phyloP scores from a whole-genome alignment of 2,888 invertebrate species.

The Rugalucina vietnamica region DNA sequence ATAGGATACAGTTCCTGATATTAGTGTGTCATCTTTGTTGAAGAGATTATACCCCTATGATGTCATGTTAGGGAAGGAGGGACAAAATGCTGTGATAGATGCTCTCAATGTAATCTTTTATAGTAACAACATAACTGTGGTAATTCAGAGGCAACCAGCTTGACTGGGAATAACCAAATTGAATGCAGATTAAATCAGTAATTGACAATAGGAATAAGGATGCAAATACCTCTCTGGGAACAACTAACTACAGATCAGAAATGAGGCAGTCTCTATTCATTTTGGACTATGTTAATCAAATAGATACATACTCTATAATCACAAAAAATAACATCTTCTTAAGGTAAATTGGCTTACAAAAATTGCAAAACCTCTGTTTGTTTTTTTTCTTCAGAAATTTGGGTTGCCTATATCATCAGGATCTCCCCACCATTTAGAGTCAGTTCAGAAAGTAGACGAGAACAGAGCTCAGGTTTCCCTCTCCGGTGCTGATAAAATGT shows the following conservation, averaged over 20 bases:
- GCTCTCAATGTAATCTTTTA: slow-evolving; percentile 47
- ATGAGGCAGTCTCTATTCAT: too few species aligned
- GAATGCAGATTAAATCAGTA: too few species aligned
- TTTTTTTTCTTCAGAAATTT: slow-evolving; percentile 64
- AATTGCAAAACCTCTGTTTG: background rate
- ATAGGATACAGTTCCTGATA: slow-evolving; percentile 89
- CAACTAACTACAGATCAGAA: too few species aligned
- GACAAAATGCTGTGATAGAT: slow-evolving; percentile 87
- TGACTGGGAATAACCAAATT: too few species aligned
- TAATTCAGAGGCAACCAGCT: too few species aligned
- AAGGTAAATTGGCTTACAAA: too few species aligned
- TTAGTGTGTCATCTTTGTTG: slow-evolving; percentile 89
- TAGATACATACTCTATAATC: too few species aligned
- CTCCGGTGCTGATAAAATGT: slow-evolving; percentile 15
- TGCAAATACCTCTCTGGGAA: too few species aligned
- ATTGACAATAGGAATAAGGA: too few species aligned
- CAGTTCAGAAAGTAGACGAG: slow-evolving; percentile 34
- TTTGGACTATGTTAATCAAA: too few species aligned
- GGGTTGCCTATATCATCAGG: slow-evolving; percentile 48
- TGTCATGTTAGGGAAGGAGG: slow-evolving; percentile 91
- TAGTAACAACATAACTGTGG: too few species aligned
- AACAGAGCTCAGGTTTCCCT: slow-evolving; percentile 35
- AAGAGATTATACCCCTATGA: slow-evolving; percentile 93
- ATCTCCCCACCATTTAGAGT: slow-evolving; percentile 17
- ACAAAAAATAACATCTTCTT: too few species aligned